Conservation (phyloP, 2,888 invertebrate species). For the Chymomyza amoena region DNA sequence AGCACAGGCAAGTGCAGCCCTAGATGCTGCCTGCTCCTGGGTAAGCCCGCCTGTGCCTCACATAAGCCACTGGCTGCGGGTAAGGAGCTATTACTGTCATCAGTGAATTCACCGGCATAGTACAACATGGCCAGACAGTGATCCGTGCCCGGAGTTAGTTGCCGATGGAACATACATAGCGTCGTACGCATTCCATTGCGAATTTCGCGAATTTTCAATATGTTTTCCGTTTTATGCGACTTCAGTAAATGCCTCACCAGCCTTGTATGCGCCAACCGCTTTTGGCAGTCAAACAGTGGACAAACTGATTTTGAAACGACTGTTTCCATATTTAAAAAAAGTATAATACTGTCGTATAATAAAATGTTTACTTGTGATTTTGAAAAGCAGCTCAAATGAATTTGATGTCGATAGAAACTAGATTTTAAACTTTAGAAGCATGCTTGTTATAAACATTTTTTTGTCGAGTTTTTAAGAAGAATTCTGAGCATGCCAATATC, state of each 20-base stretch:
- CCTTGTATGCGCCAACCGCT: background rate
- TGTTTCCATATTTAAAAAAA: no score
- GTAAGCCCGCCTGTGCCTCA: constrained; percentile 13
- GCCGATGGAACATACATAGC: background rate
- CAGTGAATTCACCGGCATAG: constrained; percentile 8
- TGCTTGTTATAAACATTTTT: no score
- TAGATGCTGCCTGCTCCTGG: background rate
- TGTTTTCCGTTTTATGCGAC: background rate
- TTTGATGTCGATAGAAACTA: no score
- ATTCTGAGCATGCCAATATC: no score
- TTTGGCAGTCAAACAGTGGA: background rate
- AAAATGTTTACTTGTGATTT: background rate
- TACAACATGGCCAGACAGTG: constrained; percentile 32
- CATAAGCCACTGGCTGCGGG: background rate
- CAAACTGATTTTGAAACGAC: no score
- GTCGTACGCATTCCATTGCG: background rate
- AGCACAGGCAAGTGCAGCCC: constrained; percentile 1
- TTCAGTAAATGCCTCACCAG: background rate
- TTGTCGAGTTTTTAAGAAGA: no score
- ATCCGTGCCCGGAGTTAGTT: constrained; percentile 1
- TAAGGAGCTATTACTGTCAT: background rate
- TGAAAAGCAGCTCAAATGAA: background rate
- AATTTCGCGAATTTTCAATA: background rate
- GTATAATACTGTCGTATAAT: no score
- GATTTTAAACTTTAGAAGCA: no score